Conservation (phyloP, 2,797 vertebrate species). For the Fringilla coelebs region DNA sequence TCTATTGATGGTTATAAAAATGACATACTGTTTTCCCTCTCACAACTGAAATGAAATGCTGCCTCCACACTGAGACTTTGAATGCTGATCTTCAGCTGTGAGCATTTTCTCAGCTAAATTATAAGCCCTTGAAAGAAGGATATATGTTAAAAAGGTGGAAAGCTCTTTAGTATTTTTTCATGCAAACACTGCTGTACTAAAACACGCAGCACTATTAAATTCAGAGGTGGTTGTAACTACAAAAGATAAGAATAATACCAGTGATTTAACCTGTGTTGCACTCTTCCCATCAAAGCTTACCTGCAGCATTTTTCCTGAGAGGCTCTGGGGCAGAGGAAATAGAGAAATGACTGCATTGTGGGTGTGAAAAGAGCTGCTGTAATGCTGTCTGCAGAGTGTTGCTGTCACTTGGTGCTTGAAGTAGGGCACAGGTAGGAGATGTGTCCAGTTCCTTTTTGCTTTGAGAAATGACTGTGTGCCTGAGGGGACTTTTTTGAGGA, state of each 20-base stretch:
- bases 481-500: neutral
- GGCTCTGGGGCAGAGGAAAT: neutral
- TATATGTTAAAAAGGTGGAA: neutral
- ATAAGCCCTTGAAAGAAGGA: neutral
- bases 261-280: neutral
- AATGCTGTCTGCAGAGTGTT: neutral
- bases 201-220: neutral
- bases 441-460: neutral
- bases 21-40: conserved; percentile 33
- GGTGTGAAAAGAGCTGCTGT: neutral
- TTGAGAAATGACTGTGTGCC: neutral
- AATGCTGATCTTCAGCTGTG: conserved; percentile 30
- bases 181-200: conserved; percentile 7
- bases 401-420: neutral
- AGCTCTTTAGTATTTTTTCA: conserved; percentile 15
- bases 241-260: neutral
- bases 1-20: conserved; percentile 26
- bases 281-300: neutral
- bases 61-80: conserved; percentile 28
- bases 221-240: neutral
- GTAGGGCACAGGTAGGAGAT: neutral
- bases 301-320: neutral
- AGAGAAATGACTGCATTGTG: neutral
- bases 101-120: conserved; percentile 14
- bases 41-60: conserved; percentile 35